Evolutionary conservation across 2,888 invertebrate species (phyloP), one percentile per base, ranked within the genome.

Genomic region (Morpho deidamia): DNA sequence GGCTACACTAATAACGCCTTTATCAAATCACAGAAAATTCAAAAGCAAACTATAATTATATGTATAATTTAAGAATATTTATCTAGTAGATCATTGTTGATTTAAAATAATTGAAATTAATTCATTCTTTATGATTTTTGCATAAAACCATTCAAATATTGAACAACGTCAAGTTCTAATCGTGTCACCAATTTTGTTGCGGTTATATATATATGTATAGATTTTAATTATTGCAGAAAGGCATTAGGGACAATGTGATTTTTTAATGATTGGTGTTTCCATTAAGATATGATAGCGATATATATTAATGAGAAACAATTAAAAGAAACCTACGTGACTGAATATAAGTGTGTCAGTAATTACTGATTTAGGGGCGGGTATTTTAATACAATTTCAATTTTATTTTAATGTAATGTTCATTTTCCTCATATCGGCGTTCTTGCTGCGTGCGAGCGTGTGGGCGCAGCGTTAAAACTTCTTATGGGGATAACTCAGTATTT

Each of bases 261-360:
- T 66, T 72, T 67, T 44, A 23, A 65, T 77, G 65, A 85, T 81
- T 61, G 66, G 60, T 70, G 70, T 58, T 74, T 72, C 59, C 72
- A 82, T 83, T 84, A 81, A 60, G 50, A 37, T 42, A 57, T 60
- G 62, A 71, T 72, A 66, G 66, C 64, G 62, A 67, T 72, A 72
- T 70, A 69, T 70, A 65, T 58, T 61, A 60, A 65, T 48, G 7
- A n/a, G 14, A 65, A 71, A 38, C 60, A 65, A 69, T 72, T 74
- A 68, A 60, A 61, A 56, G 42, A 58, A 64, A 80, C 75, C 73
- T 85, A 84, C 85, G 83, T 86, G 86, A 84, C 83, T 67, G 66
- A 66, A 71, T 53, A 50, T 66, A 84, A 81, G 69, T 82, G 75
- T 81, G 83, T 83, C 82, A 79, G 49, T 49, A 60, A 65, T 74